Percentiles rank a stretch among this genome's conserved stretches.
Conservation (phyloP, 2,797 vertebrate genomes). For the Kryptopterus vitreolus region DNA sequence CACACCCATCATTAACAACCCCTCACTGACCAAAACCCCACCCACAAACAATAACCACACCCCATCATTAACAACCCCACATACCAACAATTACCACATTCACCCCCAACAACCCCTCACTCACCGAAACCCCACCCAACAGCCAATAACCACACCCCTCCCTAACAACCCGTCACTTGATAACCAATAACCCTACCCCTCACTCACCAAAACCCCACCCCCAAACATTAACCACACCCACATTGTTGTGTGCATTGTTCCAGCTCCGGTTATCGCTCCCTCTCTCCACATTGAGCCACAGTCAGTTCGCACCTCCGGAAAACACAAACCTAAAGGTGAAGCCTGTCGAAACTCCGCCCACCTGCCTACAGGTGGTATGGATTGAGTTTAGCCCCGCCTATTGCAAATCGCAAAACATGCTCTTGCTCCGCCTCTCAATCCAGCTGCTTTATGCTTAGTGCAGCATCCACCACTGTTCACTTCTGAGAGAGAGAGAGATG, state of each 20-base stretch:
- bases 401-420: neutral
- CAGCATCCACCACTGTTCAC: neutral
- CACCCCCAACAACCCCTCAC: neutral
- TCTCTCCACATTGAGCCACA: conserved; percentile 78
- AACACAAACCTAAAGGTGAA: conserved; percentile 69
- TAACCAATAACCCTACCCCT: neutral
- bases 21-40: neutral
- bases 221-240: neutral
- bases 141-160: neutral
- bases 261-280: conserved; percentile 70
- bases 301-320: conserved; percentile 70
- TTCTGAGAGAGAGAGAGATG: neutral
- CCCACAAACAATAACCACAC: neutral
- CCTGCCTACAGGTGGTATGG: conserved; percentile 22
- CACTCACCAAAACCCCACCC: neutral
- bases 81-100: neutral
- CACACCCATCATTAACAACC: too few species aligned
- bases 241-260: conserved; percentile 73
- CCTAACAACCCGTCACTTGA: too few species aligned
- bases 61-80: neutral
- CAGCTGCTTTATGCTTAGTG: conserved; percentile 31
- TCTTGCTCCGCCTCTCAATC: conserved; percentile 42
- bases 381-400: neutral
- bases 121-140: neutral
- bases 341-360: conserved; percentile 59